Evolutionary conservation across 2,797 vertebrate genomes (phyloP).

Genomic region (Aldrovandia affinis): DNA sequence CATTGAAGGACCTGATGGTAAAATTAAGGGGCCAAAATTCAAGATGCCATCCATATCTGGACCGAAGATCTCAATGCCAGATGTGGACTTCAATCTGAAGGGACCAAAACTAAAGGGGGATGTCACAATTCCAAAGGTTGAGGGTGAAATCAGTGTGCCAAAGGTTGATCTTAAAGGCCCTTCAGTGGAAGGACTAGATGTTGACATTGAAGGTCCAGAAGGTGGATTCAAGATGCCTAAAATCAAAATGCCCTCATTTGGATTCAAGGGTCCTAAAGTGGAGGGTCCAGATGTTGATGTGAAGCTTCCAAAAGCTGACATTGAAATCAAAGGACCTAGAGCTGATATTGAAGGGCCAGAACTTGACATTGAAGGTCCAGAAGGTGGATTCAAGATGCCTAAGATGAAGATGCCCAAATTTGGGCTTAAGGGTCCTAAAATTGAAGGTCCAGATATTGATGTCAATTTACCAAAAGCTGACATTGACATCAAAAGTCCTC

Average conservation of each 20-base stretch:
- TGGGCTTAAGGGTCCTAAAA: conserved; percentile 38
- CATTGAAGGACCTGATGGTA: conserved; percentile 24
- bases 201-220: conserved; percentile 52
- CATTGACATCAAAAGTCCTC: not conserved
- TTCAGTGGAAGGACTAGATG: not conserved
- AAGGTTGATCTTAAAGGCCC: no score
- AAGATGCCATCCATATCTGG: not conserved
- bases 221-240: conserved; percentile 56
- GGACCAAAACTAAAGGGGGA: no score
- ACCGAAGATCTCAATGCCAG: not conserved
- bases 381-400: conserved; percentile 51
- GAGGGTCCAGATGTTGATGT: conserved; percentile 25
- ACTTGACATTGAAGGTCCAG: conserved; percentile 51
- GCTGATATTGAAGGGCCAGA: conserved; percentile 27
- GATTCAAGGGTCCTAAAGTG: conserved; percentile 37
- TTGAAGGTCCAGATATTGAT: conserved; percentile 32
- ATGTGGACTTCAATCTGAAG: no score
- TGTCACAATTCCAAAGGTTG: conserved; percentile 18
- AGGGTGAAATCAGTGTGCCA: no score
- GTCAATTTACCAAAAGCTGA: conserved; percentile 34
- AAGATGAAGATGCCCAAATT: conserved; percentile 57
- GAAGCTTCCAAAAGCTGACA: conserved; percentile 27
- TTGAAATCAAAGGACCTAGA: no score
- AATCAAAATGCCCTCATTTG: conserved; percentile 53
- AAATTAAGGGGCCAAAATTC: conserved; percentile 47